Evolutionary conservation across 1,140 invertebrate species (phyloP), one percentile per base, ranked within the genome.

Genomic region (Chlorops oryzae): DNA sequence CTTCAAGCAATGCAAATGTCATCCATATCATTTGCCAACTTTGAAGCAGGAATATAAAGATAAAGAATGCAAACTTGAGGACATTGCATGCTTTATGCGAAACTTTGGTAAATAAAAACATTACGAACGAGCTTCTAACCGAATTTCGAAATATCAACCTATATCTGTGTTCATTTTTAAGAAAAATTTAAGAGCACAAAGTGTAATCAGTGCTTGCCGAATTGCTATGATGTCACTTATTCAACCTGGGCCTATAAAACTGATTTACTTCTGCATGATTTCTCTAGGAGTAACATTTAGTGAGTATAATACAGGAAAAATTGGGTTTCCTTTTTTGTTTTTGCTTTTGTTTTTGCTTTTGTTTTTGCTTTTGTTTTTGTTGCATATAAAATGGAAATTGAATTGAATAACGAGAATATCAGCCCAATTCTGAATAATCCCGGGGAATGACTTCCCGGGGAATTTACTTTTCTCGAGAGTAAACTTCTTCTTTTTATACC

Each of bases 141-240:
- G 9, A 32, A 32, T 32, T 32, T 39, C 6, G 37, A 39, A 39
- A 39, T 9, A 7, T 7, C 13, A 7, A 32, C 28, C 7, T 9
- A 9, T 9, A 13, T 32, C 28, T 42, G 17, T 10, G 21, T 2
- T 45, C 38, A 3, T 24, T 23, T 46, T 53, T 0, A 39, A 68
- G 65, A 69, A 38, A 57, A 55, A 32, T 69, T 69, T 25, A 69
- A 69, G 50, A 70, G 61, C 18, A 59, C 64, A 5, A 62, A 60
- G 6, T 70, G 67, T 27, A 61, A 70, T 32, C 63, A 67, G 21
- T 70, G 67, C 28, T 47, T 70, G 10, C 67, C 67, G 7, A 70
- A 70, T 32, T 70, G 67, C 47, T 68, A 70, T 50, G 67, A 70
- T 49, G 64, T 70, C n/a, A 70, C 67, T 5, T 70, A 70, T n/a